phyloP scores from a whole-genome alignment of 2,113 vertebrate genomes.

The Muntiacus muntjak region DNA sequence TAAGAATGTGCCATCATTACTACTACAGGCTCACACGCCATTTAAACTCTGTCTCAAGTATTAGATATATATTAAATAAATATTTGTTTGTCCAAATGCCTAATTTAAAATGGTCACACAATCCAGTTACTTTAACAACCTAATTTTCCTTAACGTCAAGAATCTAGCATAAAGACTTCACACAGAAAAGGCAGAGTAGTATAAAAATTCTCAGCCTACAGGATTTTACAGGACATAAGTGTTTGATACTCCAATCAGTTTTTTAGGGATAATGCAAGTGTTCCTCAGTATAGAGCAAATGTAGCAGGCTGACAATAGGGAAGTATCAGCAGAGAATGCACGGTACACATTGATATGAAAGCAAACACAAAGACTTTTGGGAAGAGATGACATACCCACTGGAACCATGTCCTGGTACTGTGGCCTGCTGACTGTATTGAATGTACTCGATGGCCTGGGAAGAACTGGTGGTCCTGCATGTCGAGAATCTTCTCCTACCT shows the following conservation, averaged over 20 bases:
- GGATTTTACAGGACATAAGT: background rate
- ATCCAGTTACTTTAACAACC: background rate
- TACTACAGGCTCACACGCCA: background rate
- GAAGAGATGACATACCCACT: constrained; percentile 87
- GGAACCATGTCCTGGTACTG: constrained; percentile 97
- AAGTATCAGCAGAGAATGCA: background rate
- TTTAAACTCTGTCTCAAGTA: background rate
- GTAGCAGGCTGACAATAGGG: background rate
- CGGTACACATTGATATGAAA: rapidly evolving
- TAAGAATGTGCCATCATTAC: background rate
- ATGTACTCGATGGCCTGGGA: constrained; percentile 94
- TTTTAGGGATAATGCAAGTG: background rate
- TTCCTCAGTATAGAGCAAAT: background rate
- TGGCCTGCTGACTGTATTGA: constrained; percentile 92
- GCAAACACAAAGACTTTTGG: background rate
- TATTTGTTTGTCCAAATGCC: background rate
- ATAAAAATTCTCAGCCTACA: background rate
- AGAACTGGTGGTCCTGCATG: constrained; percentile 88
- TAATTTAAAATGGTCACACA: background rate
- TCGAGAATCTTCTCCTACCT: constrained; percentile 96
- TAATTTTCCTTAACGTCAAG: background rate
- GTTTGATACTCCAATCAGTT: background rate
- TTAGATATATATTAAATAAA: background rate
- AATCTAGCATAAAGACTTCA: background rate
- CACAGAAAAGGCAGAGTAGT: background rate